phyloP scores from a whole-genome alignment of 2,113 vertebrate species.

The Petrocephalus zakoni region DNA sequence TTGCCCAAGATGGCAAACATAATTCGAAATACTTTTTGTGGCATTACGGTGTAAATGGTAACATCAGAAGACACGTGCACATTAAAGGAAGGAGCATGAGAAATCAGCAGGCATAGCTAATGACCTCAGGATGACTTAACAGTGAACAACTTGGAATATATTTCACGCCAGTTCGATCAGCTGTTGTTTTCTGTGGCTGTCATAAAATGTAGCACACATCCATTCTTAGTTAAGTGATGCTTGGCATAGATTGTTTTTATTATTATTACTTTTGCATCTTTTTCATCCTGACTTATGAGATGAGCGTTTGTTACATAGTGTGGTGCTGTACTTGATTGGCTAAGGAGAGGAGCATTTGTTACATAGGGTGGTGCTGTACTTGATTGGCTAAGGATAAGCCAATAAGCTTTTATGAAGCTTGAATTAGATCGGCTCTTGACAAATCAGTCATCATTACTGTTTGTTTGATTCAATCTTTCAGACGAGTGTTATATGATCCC shows the following conservation, averaged over 20 bases:
- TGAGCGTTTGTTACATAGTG: neutral
- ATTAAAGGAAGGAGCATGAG: neutral
- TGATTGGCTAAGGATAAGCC: neutral
- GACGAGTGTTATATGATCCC: neutral
- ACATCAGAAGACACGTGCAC: neutral
- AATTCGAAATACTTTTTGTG: neutral
- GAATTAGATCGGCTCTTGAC: neutral
- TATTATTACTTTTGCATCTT: neutral
- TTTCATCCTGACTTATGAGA: neutral
- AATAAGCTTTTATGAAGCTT: neutral
- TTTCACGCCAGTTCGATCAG: neutral
- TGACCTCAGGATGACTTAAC: neutral
- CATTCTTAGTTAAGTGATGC: neutral
- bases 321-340: neutral
- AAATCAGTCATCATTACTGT: neutral
- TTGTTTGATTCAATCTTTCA: neutral
- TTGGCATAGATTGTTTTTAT: neutral
- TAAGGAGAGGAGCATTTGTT: neutral
- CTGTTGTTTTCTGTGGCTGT: neutral
- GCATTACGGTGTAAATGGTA: neutral
- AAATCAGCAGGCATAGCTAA: neutral
- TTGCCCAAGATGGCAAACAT: neutral
- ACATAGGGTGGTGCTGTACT: neutral
- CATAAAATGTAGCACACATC: neutral
- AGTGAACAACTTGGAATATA: neutral